Percentiles rank a stretch among this genome's conserved stretches.
Conservation (phyloP, 2,888 invertebrate genomes). For the Melikaiella ostensackeni region DNA sequence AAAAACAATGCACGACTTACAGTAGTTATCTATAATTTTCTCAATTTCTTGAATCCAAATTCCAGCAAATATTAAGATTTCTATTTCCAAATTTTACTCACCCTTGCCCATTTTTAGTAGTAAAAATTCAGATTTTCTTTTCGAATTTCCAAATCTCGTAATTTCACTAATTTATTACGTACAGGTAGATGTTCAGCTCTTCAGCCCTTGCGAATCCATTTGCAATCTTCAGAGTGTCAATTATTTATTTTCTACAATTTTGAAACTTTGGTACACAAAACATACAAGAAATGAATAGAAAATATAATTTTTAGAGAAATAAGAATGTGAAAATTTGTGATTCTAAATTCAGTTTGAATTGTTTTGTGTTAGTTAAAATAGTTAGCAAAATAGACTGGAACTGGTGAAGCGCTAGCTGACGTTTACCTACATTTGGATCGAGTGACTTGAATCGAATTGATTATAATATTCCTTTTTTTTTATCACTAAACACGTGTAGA, state of each 20-base stretch:
- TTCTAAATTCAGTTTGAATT: not conserved
- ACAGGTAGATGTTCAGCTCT: not conserved
- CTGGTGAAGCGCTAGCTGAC: not conserved
- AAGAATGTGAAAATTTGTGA: not conserved
- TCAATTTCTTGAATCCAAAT: too few species aligned
- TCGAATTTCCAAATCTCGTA: not conserved
- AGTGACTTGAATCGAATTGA: not conserved
- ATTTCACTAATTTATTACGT: not conserved
- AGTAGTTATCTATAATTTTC: too few species aligned
- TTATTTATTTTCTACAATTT: slow-evolving; percentile 1
- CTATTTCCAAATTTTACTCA: slow-evolving; percentile 6
- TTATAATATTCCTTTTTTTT: slow-evolving; percentile 2
- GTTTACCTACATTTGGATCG: not conserved
- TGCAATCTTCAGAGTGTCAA: not conserved
- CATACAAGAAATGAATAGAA: not conserved
- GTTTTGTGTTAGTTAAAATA: not conserved
- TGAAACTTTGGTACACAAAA: not conserved
- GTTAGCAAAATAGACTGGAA: not conserved
- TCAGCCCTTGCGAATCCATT: not conserved
- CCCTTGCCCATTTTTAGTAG: slow-evolving; percentile 16
- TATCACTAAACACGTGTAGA: slow-evolving; percentile 17
- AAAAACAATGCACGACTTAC: too few species aligned
- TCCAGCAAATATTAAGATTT: not conserved
- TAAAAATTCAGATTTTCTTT: not conserved
- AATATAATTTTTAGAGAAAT: not conserved